These are phyloP conservation scores for Teinopalpus imperialis DNA, from an alignment of 2,888 invertebrate species.

Conservation along the genomic window DNA sequence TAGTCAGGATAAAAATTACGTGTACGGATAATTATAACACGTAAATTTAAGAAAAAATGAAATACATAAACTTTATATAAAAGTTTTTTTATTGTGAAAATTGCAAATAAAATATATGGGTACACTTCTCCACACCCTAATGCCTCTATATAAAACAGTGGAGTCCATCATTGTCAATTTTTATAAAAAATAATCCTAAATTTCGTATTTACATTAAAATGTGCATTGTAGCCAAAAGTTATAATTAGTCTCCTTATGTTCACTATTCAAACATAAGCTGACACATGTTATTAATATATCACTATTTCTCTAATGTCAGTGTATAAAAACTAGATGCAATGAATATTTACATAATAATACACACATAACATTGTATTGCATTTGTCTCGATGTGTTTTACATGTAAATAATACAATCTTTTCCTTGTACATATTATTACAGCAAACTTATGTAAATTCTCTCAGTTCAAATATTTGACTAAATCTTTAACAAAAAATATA, in stretches of 20 bases:
- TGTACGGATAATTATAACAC: too few relatives aligned
- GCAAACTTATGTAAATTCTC: conserved; percentile 36
- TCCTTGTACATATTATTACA: conserved; percentile 35
- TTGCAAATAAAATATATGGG: conserved; percentile 52
- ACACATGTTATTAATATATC: conserved; percentile 40
- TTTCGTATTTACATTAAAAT: conserved; percentile 59
- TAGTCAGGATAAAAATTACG: too few relatives aligned
- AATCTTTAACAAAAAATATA: conserved; percentile 35
- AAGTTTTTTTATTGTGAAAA: conserved; percentile 64
- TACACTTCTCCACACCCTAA: conserved; percentile 44
- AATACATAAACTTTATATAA: conserved; percentile 36
- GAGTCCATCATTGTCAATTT: conserved; percentile 51
- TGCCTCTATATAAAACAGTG: conserved; percentile 52
- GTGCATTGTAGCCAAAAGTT: conserved; percentile 35
- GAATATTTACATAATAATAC: conserved; percentile 71
- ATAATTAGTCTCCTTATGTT: conserved; percentile 28
- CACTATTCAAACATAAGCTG: conserved; percentile 40
- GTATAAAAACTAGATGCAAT: conserved; percentile 62
- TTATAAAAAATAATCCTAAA: conserved; percentile 71
- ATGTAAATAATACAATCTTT: conserved; percentile 33
- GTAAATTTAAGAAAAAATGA: too few relatives aligned
- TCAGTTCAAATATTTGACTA: conserved; percentile 44
- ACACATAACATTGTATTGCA: conserved; percentile 49
- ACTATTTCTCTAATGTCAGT: conserved; percentile 45
- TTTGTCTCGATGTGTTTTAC: conserved; percentile 41